phyloP scores from a whole-genome alignment of 1,140 invertebrate genomes.

The Odontomachus brunneus region DNA sequence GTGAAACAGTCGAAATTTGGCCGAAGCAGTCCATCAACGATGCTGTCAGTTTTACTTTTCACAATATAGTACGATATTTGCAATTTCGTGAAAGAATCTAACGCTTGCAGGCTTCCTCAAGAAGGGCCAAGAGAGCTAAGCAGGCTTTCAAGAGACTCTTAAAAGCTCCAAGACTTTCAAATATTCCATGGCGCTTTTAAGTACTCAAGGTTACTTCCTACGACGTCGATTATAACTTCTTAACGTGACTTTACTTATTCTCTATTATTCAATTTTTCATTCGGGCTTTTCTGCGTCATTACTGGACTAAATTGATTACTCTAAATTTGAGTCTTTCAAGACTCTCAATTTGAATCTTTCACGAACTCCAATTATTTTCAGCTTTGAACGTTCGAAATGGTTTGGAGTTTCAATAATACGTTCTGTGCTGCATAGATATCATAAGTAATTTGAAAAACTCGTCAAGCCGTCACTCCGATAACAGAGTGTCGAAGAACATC shows the following conservation, averaged over 20 bases:
- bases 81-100: neutral
- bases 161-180: conserved; percentile 10
- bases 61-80: neutral
- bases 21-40: neutral
- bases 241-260: neutral
- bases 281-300: neutral
- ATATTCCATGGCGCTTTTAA: neutral
- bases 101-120: neutral
- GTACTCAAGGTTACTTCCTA: neutral
- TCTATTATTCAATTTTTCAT: neutral
- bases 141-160: conserved; percentile 5
- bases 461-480: neutral
- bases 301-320: neutral
- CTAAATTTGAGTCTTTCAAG: neutral
- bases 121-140: too few relatives aligned
- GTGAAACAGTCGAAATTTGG: conserved; percentile 1
- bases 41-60: neutral
- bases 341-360: too few relatives aligned
- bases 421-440: too few relatives aligned
- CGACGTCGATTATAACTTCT: neutral
- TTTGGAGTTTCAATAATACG: neutral
- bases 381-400: neutral
- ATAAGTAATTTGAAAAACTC: conserved; percentile 1
- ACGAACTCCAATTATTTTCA: neutral
- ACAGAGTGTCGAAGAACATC: conserved; percentile 28